These are phyloP conservation scores for Poeciliopsis infans DNA, from an alignment of 2,797 vertebrate species.

Conservation along the genomic window DNA sequence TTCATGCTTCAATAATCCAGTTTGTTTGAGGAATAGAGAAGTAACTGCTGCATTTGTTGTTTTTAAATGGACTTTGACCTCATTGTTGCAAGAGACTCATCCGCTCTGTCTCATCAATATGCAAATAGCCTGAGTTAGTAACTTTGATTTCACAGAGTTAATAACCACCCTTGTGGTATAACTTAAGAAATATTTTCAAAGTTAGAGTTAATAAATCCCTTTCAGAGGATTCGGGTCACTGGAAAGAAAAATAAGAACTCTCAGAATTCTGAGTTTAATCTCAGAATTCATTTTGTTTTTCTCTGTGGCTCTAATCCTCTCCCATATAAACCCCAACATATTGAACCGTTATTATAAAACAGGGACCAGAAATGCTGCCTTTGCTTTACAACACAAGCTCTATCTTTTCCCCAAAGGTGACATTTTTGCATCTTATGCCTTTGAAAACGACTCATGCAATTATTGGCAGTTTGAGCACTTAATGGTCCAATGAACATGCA, in stretches of 20 bases:
- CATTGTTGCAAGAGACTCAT: neutral
- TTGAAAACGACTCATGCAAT: slow-evolving; percentile 17
- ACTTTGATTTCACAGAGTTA: neutral
- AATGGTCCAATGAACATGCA: slow-evolving; percentile 16
- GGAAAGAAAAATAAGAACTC: too few species aligned
- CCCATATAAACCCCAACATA: neutral
- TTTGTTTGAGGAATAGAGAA: neutral
- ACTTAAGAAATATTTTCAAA: neutral
- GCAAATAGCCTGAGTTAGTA: neutral
- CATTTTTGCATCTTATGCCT: slow-evolving; percentile 6
- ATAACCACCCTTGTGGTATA: neutral
- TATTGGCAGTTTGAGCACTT: slow-evolving; percentile 8
- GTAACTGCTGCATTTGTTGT: neutral
- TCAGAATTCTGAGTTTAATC: too few species aligned
- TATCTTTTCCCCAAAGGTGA: neutral
- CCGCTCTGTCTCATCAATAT: neutral
- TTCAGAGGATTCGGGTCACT: too few species aligned
- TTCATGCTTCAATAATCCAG: neutral
- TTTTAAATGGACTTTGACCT: neutral
- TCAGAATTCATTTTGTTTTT: too few species aligned
- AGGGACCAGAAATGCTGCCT: neutral
- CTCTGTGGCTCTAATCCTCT: too few species aligned
- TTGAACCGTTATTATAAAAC: neutral
- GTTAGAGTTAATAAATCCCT: neutral
- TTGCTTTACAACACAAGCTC: neutral